Base-by-base conservation (phyloP, 2,797 vertebrate genomes). In the Anguilla pacifica region DNA sequence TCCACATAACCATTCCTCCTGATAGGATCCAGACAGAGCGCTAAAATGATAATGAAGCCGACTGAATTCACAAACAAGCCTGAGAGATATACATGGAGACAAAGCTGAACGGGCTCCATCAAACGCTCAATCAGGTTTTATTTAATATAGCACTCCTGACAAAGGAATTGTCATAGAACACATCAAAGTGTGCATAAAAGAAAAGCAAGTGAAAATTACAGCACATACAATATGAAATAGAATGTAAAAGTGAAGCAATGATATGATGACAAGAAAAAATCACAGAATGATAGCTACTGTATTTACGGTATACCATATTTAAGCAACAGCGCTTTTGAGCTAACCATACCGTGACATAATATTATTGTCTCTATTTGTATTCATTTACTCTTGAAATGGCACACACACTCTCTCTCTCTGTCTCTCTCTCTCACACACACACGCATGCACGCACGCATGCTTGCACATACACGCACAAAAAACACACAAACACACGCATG, bases 1-100 rank as follows among this genome's bases (percentile, higher is more conserved):
- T 70, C 85, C n/a, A 83, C 79, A 83, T 17, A 72, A 83, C 72
- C 64, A 86, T 35, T 53, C 81, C 85, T 88, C 83, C 79, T 86
- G 86, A 88, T 86, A 86, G 17, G 83, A 51, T 43, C 22, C 83
- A 85, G 72, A 74, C 87, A 59, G 46, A 74, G 67, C 85, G 84
- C 83, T 59, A 59, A 85, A 70, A 72, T 59, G 70, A 59, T 85
- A 88, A 85, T 85, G 39, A 88, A 85, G 53, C 28, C 39, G 85
- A 43, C 39, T 31, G 46, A 35, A 85, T 43, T 15, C 72, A 77
- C 35, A 81, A 77, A 72, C 87, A 81, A 57, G 72, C 83, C 83
- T 39, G 49, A 77, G 87, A 85, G 83, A 84, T 72, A 51, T 77
- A 43, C 39, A 46, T 46, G 17, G 53, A 79, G 83, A 11, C 55